Conservation (phyloP, 2,113 vertebrate species). For the Corythornis madagascariensis region DNA sequence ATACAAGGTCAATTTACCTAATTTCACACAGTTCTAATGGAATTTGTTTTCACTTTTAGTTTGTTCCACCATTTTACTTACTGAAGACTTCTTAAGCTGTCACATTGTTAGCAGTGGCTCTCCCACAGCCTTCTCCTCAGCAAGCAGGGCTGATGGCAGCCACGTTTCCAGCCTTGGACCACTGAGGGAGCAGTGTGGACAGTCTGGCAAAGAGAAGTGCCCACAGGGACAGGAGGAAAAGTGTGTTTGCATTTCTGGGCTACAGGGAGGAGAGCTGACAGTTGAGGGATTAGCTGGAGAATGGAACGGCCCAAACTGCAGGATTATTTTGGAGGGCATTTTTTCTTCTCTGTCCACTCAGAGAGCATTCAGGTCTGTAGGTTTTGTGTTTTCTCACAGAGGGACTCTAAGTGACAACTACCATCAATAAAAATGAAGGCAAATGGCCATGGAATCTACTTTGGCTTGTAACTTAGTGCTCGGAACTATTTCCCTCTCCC, state of each 20-base stretch:
- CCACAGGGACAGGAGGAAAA: background rate
- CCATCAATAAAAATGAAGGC: background rate
- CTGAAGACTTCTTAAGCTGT: background rate
- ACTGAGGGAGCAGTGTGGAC: background rate
- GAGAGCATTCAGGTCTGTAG: background rate
- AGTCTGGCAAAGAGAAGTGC: background rate
- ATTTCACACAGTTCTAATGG: background rate
- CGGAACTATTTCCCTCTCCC: background rate
- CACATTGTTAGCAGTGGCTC: background rate
- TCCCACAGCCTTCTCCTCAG: background rate
- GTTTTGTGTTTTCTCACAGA: background rate
- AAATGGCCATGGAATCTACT: background rate
- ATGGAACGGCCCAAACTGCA: background rate
- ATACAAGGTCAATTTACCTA: background rate
- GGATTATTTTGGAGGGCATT: background rate
- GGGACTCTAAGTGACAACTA: background rate
- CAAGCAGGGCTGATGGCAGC: accelerated
- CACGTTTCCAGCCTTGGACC: background rate
- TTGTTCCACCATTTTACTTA: background rate
- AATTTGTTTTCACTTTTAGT: background rate
- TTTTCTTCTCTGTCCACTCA: background rate
- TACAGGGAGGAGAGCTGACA: background rate
- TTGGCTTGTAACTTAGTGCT: background rate
- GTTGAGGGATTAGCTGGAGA: background rate
- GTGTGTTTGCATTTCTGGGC: background rate